phyloP scores from a whole-genome alignment of 2,797 vertebrate species.

The Hylomyscus alleni region DNA sequence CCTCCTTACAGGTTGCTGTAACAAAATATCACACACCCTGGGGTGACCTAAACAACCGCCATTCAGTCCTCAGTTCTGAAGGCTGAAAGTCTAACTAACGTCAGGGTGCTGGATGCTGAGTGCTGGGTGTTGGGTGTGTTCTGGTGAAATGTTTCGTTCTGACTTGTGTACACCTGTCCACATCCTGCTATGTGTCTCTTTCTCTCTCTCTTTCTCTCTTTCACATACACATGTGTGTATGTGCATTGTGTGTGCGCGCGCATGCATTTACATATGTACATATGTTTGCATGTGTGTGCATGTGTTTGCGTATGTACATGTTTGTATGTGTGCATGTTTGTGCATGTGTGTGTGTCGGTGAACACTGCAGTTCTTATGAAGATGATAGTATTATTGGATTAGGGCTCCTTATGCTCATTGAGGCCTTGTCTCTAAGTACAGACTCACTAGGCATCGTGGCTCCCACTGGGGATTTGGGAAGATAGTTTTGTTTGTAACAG shows the following conservation, averaged over 20 bases:
- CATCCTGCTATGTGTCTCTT: neutral
- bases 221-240: neutral
- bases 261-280: neutral
- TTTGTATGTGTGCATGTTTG: neutral
- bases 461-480: neutral
- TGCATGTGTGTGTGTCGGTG: neutral
- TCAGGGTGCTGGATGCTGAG: neutral
- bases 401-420: neutral
- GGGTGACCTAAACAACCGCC: neutral
- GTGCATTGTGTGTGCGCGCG: neutral
- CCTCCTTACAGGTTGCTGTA: neutral
- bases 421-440: constrained; percentile 3
- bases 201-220: too few species aligned
- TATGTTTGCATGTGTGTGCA: neutral
- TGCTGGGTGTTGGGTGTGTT: neutral
- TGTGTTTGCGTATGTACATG: neutral
- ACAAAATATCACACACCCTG: neutral
- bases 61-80: neutral
- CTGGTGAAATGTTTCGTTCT: neutral
- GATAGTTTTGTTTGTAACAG: neutral
- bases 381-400: neutral
- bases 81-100: constrained; percentile 35
- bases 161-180: neutral
- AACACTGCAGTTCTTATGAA: neutral
- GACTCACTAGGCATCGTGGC: neutral